Base-by-base conservation (phyloP, 1,140 invertebrate genomes). In the Parasteatoda tepidariorum region DNA sequence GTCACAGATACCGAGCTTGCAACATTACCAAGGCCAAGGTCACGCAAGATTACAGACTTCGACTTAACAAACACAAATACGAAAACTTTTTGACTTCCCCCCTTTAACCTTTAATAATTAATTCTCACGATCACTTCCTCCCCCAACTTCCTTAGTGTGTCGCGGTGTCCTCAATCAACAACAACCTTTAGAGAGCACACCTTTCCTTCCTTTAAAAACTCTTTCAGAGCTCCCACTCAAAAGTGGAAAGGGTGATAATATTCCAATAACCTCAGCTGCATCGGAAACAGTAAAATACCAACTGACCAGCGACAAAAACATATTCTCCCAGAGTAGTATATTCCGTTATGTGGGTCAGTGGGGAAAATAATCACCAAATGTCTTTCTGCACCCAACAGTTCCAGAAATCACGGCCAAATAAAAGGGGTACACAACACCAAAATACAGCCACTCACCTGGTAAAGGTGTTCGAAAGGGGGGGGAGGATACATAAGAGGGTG, bases 331-430 rank as follows among this genome's bases (percentile, higher is more conserved):
- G 38, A 48, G 18, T 9, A 48, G 18, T n/a, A n/a, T n/a, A n/a
- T n/a, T n/a, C n/a, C 38, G 38, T 48, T 48, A 68, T 68, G 33
- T 68, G 66, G 66, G 66, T 68, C 66, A 68, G 33, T 34, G 38
- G 33, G n/a, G 13, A 34, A 68, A 66, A n/a, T 38, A 66, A 34
- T 24, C 38, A 68, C 34, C 64, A 34, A 68, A 68, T 68, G 26
- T 31, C 18, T 48, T 18, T 48, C 38, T 48, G 38, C 38, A 48
- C 38, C 38, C 38, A 13, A 41, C 38, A 5, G 18, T 48, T 48
- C 38, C 38, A 9, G 9, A 48, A 48, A 48, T 48, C 38, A 48
- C 38, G 38, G 38, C 38, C 38, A 48, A 18, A n/a, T n/a, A 4
- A 48, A 48, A 48, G 38, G 38, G 38, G 38, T 48, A 48, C 38